Evolutionary conservation across 2,888 invertebrate genomes (phyloP), one percentile per base, ranked within the genome.

Genomic region (Agrochola litura): DNA sequence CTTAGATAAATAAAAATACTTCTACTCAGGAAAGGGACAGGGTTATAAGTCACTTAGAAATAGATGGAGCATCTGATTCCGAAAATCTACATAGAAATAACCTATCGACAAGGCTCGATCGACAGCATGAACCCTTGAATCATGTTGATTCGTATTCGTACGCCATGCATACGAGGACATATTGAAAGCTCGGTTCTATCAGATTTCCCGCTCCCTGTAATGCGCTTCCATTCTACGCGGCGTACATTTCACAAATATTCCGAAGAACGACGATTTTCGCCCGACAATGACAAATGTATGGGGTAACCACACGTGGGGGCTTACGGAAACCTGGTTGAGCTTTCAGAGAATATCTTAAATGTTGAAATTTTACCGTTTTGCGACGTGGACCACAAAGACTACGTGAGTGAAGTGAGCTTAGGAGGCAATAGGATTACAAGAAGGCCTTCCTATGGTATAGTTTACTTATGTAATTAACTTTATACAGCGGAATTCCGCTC

Each of bases 221-320:
- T 82, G 76, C 41, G 76, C 73, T 60, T 71, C 76, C 77, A 80
- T 82, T 86, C 70, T 76, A 56, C 60, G 71, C 41, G 70, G 60
- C 66, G 73, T 16, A 73, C 73, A 86, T 87, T 86, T 85, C 73
- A 72, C 77, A 83, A 86, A 86, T 86, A 81, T 83, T 61, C 70
- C 66, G 64, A 79, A 85, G 67, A 81, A 73, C 83, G 86, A 79
- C 72, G 74, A 79, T 80, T 82, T 83, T 85, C 76, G 60, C 37
- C 46, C 78, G 81, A 85, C 85, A 81, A 77, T 88, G 83, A 88
- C 77, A 81, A 85, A 88, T 85, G 80, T 81, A 66, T 77, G 52
- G 77, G 81, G 79, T 65, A 76, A 77, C 81, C 75, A 79, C 83
- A 78, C 83, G 64, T 41, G 0, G 43, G 64, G 37, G 77, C 37